Percentiles rank a stretch among this genome's conserved stretches.
These are phyloP conservation scores for Mormyrus iriodes DNA, from an alignment of 2,113 vertebrate genomes.

Conservation along the genomic window DNA sequence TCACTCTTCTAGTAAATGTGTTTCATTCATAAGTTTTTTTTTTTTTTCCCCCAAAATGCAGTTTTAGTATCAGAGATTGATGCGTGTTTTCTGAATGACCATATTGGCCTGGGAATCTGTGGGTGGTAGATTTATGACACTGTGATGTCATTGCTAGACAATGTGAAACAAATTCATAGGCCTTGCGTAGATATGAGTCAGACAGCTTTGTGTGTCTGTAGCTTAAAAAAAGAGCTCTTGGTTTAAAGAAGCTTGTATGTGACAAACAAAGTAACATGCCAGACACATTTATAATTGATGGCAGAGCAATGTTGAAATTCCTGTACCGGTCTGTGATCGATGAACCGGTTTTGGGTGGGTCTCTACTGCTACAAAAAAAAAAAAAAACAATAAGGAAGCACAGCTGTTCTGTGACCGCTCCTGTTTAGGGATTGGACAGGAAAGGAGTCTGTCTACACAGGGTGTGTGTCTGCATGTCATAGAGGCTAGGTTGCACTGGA, in stretches of 20 bases:
- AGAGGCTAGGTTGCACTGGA: neutral
- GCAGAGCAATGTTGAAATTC: slow-evolving; percentile 17
- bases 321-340: slow-evolving; percentile 1
- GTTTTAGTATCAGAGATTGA: neutral
- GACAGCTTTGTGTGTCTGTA: neutral
- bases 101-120: neutral
- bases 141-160: neutral
- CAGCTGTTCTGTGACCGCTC: slow-evolving; percentile 19
- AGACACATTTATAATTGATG: neutral
- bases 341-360: slow-evolving; percentile 26
- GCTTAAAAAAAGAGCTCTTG: neutral
- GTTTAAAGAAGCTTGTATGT: neutral
- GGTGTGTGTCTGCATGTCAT: slow-evolving; percentile 32
- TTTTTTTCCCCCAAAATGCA: neutral
- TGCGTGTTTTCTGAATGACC: neutral
- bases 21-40: neutral
- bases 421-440: slow-evolving; percentile 52
- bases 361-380: slow-evolving; percentile 25
- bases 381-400: neutral
- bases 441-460: slow-evolving; percentile 31
- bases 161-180: neutral
- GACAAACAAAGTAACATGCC: neutral
- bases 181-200: neutral
- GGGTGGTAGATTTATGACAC: neutral
- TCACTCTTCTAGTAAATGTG: neutral